These are phyloP conservation scores for Halcyon chelicuti DNA, from an alignment of 2,797 vertebrate genomes.

Conservation along the genomic window DNA sequence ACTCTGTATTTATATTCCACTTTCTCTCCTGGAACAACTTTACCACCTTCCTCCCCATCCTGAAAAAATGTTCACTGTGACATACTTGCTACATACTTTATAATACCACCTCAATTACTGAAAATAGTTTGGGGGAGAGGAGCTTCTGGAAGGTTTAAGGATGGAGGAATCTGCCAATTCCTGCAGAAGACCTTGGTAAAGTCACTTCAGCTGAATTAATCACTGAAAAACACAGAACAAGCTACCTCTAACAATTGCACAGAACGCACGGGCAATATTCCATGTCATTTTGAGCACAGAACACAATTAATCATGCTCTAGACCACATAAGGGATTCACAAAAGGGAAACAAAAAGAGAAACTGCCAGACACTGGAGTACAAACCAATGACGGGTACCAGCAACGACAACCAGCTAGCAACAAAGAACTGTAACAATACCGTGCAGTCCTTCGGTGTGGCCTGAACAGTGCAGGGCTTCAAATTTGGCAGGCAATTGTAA, in stretches of 20 bases:
- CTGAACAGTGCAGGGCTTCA: not conserved
- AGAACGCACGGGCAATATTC: conserved; percentile 11
- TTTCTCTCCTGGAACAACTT: not conserved
- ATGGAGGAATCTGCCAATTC: not conserved
- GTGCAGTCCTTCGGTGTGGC: not conserved
- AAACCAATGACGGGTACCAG: not conserved
- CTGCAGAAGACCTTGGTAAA: not conserved
- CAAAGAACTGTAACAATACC: not conserved
- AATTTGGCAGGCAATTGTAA: not conserved
- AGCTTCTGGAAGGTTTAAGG: not conserved
- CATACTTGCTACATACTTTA: not conserved
- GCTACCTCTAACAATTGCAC: not conserved
- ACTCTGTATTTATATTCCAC: not conserved
- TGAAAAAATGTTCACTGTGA: not conserved
- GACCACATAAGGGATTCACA: not conserved
- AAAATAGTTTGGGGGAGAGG: not conserved
- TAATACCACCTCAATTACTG: not conserved
- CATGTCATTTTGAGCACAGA: not conserved
- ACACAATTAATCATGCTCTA: not conserved
- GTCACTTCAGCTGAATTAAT: not conserved
- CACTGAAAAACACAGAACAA: not conserved
- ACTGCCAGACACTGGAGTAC: not conserved
- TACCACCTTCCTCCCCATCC: not conserved
- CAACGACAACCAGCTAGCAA: not conserved
- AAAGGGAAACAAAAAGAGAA: not conserved